These are phyloP conservation scores for Prochilodus magdalenae DNA, from an alignment of 2,113 vertebrate genomes.

Conservation along the genomic window DNA sequence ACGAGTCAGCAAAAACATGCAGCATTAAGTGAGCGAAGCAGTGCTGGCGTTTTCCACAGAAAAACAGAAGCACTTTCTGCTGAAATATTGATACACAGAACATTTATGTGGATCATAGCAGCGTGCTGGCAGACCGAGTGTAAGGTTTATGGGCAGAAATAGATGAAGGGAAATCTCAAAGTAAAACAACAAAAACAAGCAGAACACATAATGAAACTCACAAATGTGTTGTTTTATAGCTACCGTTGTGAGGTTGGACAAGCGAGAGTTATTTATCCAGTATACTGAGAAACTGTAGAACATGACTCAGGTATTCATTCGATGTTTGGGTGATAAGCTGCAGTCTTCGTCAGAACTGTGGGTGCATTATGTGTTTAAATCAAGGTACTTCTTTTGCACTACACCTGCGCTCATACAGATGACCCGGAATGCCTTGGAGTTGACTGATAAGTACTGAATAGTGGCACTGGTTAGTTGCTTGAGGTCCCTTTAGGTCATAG, in stretches of 20 bases:
- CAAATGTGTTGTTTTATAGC: too few species aligned
- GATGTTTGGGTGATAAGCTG: too few species aligned
- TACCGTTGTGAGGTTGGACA: too few species aligned
- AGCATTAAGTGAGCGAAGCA: not conserved
- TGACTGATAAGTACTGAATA: not conserved
- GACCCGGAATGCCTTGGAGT: not conserved
- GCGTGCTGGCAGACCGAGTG: constrained; percentile 54
- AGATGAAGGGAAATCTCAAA: constrained; percentile 8
- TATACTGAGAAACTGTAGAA: too few species aligned
- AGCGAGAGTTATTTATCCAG: too few species aligned
- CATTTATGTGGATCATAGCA: constrained; percentile 65
- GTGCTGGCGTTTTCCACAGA: not conserved
- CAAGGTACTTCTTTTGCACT: too few species aligned
- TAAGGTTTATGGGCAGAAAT: constrained; percentile 36
- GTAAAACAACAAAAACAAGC: not conserved
- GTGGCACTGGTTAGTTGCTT: not conserved
- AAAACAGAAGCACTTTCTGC: constrained; percentile 60
- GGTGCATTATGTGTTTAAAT: too few species aligned
- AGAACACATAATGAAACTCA: too few species aligned
- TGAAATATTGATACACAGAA: constrained; percentile 72
- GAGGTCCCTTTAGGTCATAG: not conserved
- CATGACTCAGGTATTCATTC: too few species aligned
- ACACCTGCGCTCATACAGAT: too few species aligned
- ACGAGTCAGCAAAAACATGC: not conserved
- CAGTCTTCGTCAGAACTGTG: too few species aligned